A percentile compares a stretch with the other conserved stretches of the same genome.
These are phyloP conservation scores for Linepithema humile DNA, from an alignment of 1,140 invertebrate species.

Conservation along the genomic window DNA sequence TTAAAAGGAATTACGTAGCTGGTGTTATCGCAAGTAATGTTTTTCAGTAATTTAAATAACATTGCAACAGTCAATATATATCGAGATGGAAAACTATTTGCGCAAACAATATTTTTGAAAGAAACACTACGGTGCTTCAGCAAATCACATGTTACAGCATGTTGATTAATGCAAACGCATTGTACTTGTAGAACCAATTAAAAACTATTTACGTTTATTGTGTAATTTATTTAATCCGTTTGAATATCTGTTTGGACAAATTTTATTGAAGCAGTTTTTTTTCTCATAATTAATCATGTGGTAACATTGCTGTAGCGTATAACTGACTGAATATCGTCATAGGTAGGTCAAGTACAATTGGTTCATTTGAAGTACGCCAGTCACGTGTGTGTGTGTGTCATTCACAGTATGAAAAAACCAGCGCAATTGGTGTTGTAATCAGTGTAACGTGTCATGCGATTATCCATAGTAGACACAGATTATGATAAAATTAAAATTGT, in stretches of 20 bases:
- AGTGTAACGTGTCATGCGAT: neutral
- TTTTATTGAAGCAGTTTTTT: neutral
- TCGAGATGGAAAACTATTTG: neutral
- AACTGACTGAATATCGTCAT: neutral
- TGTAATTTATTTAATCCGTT: too few species aligned
- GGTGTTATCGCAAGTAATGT: slow-evolving; percentile 12
- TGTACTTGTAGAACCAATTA: too few species aligned
- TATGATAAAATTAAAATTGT: neutral
- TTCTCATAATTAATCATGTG: neutral
- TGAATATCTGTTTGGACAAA: neutral
- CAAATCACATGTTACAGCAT: too few species aligned
- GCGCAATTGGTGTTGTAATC: neutral
- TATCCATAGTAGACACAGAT: neutral
- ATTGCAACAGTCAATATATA: neutral
- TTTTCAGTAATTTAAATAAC: neutral
- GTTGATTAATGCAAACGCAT: too few species aligned
- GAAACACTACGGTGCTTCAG: neutral
- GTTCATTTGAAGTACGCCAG: neutral
- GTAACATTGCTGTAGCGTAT: neutral
- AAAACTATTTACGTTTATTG: too few species aligned
- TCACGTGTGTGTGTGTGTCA: neutral
- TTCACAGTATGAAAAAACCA: neutral
- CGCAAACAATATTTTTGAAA: neutral
- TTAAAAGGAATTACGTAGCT: neutral
- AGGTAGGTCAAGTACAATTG: neutral